Base-by-base conservation (phyloP, 2,797 vertebrate genomes). In the Gymnothorax reevesii region DNA sequence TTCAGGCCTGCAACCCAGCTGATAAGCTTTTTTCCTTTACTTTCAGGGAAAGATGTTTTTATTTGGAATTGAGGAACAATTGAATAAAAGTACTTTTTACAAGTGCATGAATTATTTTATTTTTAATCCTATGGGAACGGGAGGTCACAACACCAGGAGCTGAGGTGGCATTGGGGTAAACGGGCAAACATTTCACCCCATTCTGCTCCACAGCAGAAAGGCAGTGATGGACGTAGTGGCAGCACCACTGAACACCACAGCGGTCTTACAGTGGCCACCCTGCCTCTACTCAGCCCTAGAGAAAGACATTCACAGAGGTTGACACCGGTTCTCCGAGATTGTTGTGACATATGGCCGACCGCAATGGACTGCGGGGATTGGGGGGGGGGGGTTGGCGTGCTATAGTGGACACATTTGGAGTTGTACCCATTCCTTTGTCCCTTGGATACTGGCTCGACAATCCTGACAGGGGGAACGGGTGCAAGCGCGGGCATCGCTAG, bases 391-490 rank as follows among this genome's bases (percentile, higher is more conserved):
- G n/a, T n/a, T n/a, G n/a, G 69, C 10, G 33, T 9, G 20, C n/a
- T 27, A 2, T 10, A 33, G 10, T n/a, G n/a, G 27, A 12, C 10
- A n/a, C n/a, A 2, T 71, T 25, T 3, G 7, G 66, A n/a, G 66
- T 33, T 27, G 27, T 25, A 13, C 7, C 22, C 12, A 12, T 42
- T 42, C 71, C 69, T 73, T 33, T 49, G 33, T 52, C 42, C 73
- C 33, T 9, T 90, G 90, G 93, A 94, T 93, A 94, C 95, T 92
- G 94, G 95, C 94, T 94, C 95, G 96, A 96, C 96, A 96, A 96
- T 96, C 96, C 92, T 89, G 92, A 93, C 91, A 93, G 93, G 94
- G 54, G 55, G 94, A 92, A 88, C 55, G 89, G 89, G 90, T 89
- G 87, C 85, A 33, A n/a, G 27, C 54, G 57, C 82, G 52, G 83